Percentiles rank a stretch among this genome's conserved stretches.
phyloP scores from a whole-genome alignment of 2,797 vertebrate genomes.

The Podargus strigoides region DNA sequence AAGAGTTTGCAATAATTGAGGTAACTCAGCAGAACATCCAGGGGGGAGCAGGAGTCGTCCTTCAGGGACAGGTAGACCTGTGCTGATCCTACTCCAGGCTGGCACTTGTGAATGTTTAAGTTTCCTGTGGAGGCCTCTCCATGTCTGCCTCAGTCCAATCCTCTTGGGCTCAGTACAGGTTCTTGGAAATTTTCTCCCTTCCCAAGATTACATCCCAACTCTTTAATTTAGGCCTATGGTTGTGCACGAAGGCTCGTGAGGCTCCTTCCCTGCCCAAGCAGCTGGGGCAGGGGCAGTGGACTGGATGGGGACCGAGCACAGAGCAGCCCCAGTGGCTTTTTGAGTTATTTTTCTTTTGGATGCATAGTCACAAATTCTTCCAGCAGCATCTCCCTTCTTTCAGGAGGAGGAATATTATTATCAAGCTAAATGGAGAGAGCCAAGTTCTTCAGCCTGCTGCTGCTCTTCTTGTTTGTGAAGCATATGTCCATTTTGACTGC shows the following conservation, averaged over 20 bases:
- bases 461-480: background rate
- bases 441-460: background rate
- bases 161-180: background rate
- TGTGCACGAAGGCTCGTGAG: fast-evolving
- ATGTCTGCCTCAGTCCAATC: background rate
- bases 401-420: background rate
- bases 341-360: background rate
- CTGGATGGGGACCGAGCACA: background rate
- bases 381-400: background rate
- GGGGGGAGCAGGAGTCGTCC: background rate
- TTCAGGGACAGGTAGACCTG: fast-evolving
- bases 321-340: background rate
- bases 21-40: background rate
- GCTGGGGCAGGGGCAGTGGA: background rate
- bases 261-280: background rate
- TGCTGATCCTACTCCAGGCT: background rate
- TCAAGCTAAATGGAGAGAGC: background rate
- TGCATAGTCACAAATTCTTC: background rate
- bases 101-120: background rate
- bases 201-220: background rate
- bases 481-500: background rate
- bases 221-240: background rate
- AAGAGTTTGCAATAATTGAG: background rate
- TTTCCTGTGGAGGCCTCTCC: background rate
- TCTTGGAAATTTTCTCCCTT: background rate